Conservation (phyloP, 2,113 vertebrate species). For the Anarrhichthys ocellatus region DNA sequence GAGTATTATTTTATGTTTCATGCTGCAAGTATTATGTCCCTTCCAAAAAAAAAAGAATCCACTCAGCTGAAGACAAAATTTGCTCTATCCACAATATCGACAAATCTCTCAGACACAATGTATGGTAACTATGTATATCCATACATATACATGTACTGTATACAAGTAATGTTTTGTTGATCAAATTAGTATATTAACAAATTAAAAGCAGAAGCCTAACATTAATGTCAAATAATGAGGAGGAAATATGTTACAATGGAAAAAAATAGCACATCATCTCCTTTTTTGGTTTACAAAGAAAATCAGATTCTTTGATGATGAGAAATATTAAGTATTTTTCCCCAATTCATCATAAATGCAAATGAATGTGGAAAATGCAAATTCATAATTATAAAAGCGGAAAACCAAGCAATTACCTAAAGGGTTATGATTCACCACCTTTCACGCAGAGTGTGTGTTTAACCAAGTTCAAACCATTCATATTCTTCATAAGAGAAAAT, state of each 20-base stretch:
- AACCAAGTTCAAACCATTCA: background rate
- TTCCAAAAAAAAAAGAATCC: background rate
- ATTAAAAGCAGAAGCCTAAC: background rate
- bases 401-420: background rate
- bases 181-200: background rate
- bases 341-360: background rate
- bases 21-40: background rate
- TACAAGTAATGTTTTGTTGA: background rate
- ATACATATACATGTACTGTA: too few species aligned
- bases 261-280: background rate
- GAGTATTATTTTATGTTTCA: conserved; percentile 14
- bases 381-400: background rate
- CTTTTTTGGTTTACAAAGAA: background rate
- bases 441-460: background rate
- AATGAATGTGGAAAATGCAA: background rate
- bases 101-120: background rate
- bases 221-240: background rate
- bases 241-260: background rate
- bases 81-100: background rate
- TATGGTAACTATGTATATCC: background rate
- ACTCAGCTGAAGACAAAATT: background rate
- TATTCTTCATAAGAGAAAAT: background rate
- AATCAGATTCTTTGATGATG: background rate
- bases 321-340: background rate
- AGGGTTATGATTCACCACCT: background rate